phyloP scores from a whole-genome alignment of 2,888 invertebrate genomes.

The Nycteola revayana region DNA sequence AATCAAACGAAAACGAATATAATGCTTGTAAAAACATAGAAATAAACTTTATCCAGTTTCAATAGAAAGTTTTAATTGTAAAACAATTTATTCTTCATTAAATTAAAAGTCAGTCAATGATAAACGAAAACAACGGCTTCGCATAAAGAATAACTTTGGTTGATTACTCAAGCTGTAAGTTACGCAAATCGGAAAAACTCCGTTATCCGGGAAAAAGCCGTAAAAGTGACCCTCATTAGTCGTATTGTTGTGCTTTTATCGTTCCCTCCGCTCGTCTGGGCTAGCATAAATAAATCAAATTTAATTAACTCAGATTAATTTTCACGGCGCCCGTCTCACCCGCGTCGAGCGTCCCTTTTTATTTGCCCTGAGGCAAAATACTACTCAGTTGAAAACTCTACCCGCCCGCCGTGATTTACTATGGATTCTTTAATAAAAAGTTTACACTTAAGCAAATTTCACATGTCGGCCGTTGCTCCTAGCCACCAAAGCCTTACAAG shows the following conservation, averaged over 20 bases:
- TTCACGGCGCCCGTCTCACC: conserved; percentile 64
- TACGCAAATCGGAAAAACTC: conserved; percentile 69
- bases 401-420: conserved; percentile 51
- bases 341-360: conserved; percentile 64
- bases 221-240: conserved; percentile 76
- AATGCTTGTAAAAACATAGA: too few relatives aligned
- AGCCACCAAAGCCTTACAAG: conserved; percentile 51
- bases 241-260: conserved; percentile 76
- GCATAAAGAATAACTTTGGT: conserved; percentile 45
- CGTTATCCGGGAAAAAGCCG: conserved; percentile 69
- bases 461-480: conserved; percentile 55
- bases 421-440: conserved; percentile 78
- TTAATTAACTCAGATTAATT: conserved; percentile 82
- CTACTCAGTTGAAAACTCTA: conserved; percentile 55
- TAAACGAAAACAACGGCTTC: conserved; percentile 36
- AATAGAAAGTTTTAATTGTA: conserved; percentile 9
- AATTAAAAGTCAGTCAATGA: conserved; percentile 21
- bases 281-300: conserved; percentile 79
- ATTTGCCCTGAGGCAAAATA: conserved; percentile 67
- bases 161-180: conserved; percentile 53
- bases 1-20: too few relatives aligned
- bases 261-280: conserved; percentile 54
- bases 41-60: too few relatives aligned
- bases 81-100: conserved; percentile 14
- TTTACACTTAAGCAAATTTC: conserved; percentile 70